Base-by-base conservation (phyloP, 2,113 vertebrate genomes). In the Sander lucioperca region DNA sequence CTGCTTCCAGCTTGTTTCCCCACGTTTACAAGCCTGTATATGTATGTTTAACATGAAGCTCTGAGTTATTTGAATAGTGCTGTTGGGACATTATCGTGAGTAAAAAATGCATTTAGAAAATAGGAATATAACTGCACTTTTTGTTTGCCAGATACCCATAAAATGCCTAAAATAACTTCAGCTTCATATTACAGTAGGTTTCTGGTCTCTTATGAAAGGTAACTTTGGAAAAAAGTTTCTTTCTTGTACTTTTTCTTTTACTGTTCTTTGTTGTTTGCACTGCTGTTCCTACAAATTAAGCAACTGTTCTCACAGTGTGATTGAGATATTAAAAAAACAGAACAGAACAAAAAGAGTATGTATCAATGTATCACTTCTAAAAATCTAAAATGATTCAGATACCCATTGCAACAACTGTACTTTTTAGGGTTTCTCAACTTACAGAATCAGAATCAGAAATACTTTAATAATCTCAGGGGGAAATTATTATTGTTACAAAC, bases 1-100 rank as follows among this genome's bases (percentile, higher is more conserved):
- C 81, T 74, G 83, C 80, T 84, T 73, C 86, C 81, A 74, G 69
- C 79, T 69, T 61, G 70, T 74, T 80, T 85, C 19, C 51, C 33
- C 21, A 6, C 57, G 50, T 90, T 88, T 86, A 88, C 72, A 70
- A 82, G 82, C 73, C 39, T 33, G 33, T 33, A 33, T 33, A 33
- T 53, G 57, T 50, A 23, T 51, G 51, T 86, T 82, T 33, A 57
- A 80, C 53, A 84, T 54, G 61, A 69, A 27, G 33, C 25, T 19
- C 6, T 1, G 27, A 73, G 63, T 51, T 63, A 50, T 69, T 48
- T 56, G 58, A 85, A 25, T 23, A 50, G 45, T 15, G 66, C 23
- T 65, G 27, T 8, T n/a, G 30, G 45, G 75, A 61, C 0, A 12
- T 56, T 53, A n/a, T 53, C 11, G 4, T 14, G 8, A 19, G 36